Conservation (phyloP, 2,888 invertebrate genomes). For the Fragum whitleyi region DNA sequence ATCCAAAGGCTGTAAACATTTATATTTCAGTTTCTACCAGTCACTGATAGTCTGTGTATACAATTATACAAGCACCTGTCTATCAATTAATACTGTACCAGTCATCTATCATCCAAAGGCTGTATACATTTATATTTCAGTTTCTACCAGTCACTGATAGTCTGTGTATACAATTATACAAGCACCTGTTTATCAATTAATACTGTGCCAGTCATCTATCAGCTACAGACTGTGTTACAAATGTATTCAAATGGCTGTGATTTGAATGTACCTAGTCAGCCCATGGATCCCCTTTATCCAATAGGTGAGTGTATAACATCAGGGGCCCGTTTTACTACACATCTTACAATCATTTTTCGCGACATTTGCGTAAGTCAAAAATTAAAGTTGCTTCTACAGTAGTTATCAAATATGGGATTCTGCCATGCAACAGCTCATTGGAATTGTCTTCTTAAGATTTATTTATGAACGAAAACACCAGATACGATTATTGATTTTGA, state of each 20-base stretch:
- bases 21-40: slow-evolving; percentile 41
- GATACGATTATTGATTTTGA: too few species aligned
- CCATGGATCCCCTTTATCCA: slow-evolving; percentile 34
- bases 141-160: slow-evolving; percentile 39
- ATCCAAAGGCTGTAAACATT: not conserved
- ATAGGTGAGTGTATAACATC: slow-evolving; percentile 46
- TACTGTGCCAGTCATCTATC: slow-evolving; percentile 47
- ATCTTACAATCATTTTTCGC: too few species aligned
- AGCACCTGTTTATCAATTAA: slow-evolving; percentile 47
- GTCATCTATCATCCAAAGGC: not conserved
- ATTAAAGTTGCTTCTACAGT: too few species aligned
- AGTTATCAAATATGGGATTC: too few species aligned
- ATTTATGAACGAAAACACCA: too few species aligned
- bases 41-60: slow-evolving; percentile 48
- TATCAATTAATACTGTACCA: slow-evolving; percentile 46
- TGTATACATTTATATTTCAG: slow-evolving; percentile 30
- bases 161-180: slow-evolving; percentile 42
- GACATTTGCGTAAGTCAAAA: too few species aligned
- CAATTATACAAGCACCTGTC: slow-evolving; percentile 36
- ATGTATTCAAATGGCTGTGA: slow-evolving; percentile 17
- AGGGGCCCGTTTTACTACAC: too few species aligned
- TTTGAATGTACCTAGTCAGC: slow-evolving; percentile 21
- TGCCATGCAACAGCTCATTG: too few species aligned
- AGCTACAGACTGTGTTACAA: slow-evolving; percentile 42
- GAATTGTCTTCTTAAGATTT: too few species aligned